Evolutionary conservation across 2,113 vertebrate genomes (phyloP), one percentile per base, ranked within the genome.

Genomic region (Falcunculus frontatus): DNA sequence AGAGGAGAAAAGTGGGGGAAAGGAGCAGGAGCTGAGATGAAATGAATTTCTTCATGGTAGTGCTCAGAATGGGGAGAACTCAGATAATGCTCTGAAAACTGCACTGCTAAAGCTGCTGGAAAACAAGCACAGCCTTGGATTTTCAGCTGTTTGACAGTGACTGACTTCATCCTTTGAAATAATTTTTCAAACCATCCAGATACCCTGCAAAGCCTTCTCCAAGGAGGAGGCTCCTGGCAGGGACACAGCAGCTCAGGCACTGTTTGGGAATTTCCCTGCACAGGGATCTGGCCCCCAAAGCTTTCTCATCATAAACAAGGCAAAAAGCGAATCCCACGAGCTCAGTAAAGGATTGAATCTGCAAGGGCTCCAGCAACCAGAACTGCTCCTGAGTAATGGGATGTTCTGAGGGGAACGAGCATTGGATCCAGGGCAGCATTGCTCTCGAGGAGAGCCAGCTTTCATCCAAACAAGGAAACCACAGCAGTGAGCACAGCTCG

Each of bases 381-480:
- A 15, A 3, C 23, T 32, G 42, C 76, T 65, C 50, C 76, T 53
- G 49, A 37, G 12, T 0, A 12, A 10, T 6, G n/a, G 35, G 60
- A 11, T 13, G 3, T 20, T n/a, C 37, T n/a, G 44, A 41, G 37
- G 37, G 44, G 30, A 60, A 56, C 44, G 35, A 75, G 27, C n/a
- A 16, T 30, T 23, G 32, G 26, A 62, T 35, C 13, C 52, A 37
- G 12, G 5, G 50, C 73, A 84, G 57, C 35, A 11, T 13, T 96
- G 94, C 29, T 98, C 90, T 57, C 87, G 96, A 14, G 63, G 88
- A 30, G 96, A 96, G 65, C 37, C 70, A 50, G 83, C 44, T 44
- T 96, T 35, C 87, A 91, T 72, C 98, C 96, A 41, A 97, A 98
- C 81, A 98, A 92, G 59, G 97, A 97, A 92, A 98, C 97, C 76